Conservation (phyloP, 1,140 invertebrate genomes). For the Himalopsyche phryganea region DNA sequence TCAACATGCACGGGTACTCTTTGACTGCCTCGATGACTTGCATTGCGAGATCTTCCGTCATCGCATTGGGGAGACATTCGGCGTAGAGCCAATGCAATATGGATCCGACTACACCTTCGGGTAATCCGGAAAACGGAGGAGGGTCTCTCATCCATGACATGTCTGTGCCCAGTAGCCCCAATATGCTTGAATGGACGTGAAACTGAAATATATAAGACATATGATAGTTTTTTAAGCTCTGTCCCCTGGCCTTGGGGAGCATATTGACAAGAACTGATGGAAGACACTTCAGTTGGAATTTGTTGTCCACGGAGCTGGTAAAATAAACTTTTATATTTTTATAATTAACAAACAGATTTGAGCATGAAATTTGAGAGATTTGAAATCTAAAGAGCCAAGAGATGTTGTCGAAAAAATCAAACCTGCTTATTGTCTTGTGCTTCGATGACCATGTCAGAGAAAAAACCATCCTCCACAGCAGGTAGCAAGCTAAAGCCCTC, state of each 20-base stretch:
- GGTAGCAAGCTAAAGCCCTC: slow-evolving; percentile 53
- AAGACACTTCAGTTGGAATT: neutral
- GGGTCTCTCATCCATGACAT: slow-evolving; percentile 50
- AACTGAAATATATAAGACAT: slow-evolving; percentile 53
- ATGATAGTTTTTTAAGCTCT: no score
- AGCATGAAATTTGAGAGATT: no score
- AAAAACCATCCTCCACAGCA: slow-evolving; percentile 61
- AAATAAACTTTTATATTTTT: neutral
- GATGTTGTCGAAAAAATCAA: no score
- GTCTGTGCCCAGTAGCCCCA: slow-evolving; percentile 50
- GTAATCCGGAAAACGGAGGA: slow-evolving; percentile 48
- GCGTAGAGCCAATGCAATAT: slow-evolving; percentile 59
- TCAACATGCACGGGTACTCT: slow-evolving; percentile 48
- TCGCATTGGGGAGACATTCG: slow-evolving; percentile 56
- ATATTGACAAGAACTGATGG: no score
- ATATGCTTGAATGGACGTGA: slow-evolving; percentile 55
- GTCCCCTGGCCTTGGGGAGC: no score
- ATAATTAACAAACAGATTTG: no score
- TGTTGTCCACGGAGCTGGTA: neutral
- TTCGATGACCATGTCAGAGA: slow-evolving; percentile 55
- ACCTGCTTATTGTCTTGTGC: slow-evolving; percentile 55
- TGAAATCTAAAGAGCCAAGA: no score
- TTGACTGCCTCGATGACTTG: slow-evolving; percentile 49
- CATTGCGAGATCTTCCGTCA: slow-evolving; percentile 52
- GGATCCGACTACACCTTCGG: slow-evolving; percentile 55